These are phyloP conservation scores for Bradypodion ventrale DNA, from an alignment of 2,797 vertebrate genomes.

Conservation along the genomic window DNA sequence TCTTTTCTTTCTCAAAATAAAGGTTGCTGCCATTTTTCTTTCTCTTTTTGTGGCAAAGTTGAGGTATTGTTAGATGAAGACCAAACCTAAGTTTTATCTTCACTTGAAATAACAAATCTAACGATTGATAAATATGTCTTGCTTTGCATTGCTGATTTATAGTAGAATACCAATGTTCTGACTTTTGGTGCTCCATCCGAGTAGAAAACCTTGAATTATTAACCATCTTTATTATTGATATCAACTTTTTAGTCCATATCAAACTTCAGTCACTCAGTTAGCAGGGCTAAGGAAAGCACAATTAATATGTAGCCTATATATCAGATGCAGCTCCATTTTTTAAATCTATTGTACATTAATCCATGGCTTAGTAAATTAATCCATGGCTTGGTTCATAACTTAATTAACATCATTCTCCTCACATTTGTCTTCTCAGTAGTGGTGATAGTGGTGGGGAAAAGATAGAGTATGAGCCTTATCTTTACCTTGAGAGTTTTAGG, in stretches of 20 bases:
- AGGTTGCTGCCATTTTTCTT: background rate
- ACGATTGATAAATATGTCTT: too few relatives aligned
- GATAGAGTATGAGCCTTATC: background rate
- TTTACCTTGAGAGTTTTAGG: background rate
- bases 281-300: background rate
- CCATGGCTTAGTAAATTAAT: background rate
- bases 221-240: constrained; percentile 15
- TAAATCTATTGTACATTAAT: constrained; percentile 4
- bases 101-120: background rate
- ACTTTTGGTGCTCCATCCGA: background rate
- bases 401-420: background rate
- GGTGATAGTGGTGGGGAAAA: background rate
- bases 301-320: background rate
- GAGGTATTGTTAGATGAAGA: background rate
- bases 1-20: background rate
- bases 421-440: background rate
- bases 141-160: background rate
- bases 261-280: background rate
- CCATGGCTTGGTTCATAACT: constrained; percentile 4
- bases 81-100: background rate
- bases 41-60: background rate
- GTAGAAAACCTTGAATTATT: constrained; percentile 23
- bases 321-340: background rate
- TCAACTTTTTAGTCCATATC: background rate
- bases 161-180: background rate